Base-by-base conservation (phyloP, 2,797 vertebrate genomes). In the Cossypha caffra region DNA sequence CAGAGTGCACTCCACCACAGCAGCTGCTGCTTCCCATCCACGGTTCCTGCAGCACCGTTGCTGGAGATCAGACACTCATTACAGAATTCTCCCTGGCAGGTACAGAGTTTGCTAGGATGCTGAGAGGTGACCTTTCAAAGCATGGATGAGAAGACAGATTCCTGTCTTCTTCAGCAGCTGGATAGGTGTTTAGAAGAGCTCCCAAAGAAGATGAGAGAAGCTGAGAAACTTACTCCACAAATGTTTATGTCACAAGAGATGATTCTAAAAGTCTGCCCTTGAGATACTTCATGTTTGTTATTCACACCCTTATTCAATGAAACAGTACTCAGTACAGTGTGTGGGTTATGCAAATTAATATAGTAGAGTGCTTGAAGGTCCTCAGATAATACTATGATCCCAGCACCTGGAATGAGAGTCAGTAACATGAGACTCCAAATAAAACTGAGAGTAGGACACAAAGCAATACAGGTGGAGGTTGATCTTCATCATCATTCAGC, bases 1-100 rank as follows among this genome's bases (percentile, higher is more conserved):
- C 33, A 33, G 23, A 0, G 2, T 23, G 33, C 15, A 16, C 5
- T 63, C 21, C 48, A 29, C 19, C 8, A 12, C 38, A 75, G 54
- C 37, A 67, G 37, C 31, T 14, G 52, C 45, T 81, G 35, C 23
- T 88, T 88, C 75, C 28, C n/a, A 29, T 26, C 23, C 42, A 8
- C 0, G 0, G 10, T 5, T 81, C 38, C 50, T 50, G 24, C 51
- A 72, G 47, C 2, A 1, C 7, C 1, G 0, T 23, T 2, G 0
- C 19, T 43, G 33, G 18, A 45, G 20, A 29, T 42, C 50, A 38
- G 38, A 38, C 38, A 67, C 11, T 10, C 20, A 9, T 33, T 45
- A 21, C 35, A 1, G 18, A 48, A 24, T 77, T 67, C 25, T 52
- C 23, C 15, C 37, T 67, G 43, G 10, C 33, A 74, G 29, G 23